These are phyloP conservation scores for Drosophila neutralis DNA, from an alignment of 2,888 invertebrate genomes.

Conservation along the genomic window DNA sequence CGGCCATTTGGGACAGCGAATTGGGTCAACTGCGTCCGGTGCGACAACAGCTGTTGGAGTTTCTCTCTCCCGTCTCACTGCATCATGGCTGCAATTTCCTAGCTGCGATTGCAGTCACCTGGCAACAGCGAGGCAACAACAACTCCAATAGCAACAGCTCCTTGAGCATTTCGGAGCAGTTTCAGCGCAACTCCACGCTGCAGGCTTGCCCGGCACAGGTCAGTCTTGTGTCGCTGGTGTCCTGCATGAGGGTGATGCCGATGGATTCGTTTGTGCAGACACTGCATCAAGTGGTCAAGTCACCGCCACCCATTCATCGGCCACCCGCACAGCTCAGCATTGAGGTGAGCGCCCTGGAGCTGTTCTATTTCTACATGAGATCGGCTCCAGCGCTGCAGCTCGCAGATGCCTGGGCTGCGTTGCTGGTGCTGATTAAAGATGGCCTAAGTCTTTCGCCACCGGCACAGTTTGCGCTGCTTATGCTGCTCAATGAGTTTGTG, in stretches of 20 bases:
- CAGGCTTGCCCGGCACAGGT: constrained; percentile 89
- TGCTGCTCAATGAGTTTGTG: constrained; percentile 93
- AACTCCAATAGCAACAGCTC: constrained; percentile 67
- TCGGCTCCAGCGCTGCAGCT: constrained; percentile 89
- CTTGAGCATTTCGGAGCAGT: constrained; percentile 78
- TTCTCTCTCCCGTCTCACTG: constrained; percentile 93
- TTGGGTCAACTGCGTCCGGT: constrained; percentile 86
- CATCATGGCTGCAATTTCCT: constrained; percentile 93
- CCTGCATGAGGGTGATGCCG: constrained; percentile 92
- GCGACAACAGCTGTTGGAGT: constrained; percentile 91
- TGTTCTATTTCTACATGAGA: constrained; percentile 91
- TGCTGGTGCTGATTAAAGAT: constrained; percentile 91
- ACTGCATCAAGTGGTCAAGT: constrained; percentile 92
- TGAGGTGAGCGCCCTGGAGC: constrained; percentile 92
- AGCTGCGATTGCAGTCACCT: constrained; percentile 93
- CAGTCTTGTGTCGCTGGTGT: constrained; percentile 91
- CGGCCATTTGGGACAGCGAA: constrained; percentile 92
- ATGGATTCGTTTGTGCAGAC: constrained; percentile 93
- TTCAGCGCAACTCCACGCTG: constrained; percentile 82
- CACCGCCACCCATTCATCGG: constrained; percentile 87
- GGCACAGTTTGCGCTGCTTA: constrained; percentile 91
- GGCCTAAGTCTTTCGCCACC: constrained; percentile 90
- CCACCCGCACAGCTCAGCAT: constrained; percentile 88
- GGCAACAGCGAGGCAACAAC: constrained; percentile 89
- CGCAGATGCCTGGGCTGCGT: constrained; percentile 91